A percentile compares a stretch with the other conserved stretches of the same genome.
phyloP scores from a whole-genome alignment of 2,888 invertebrate species.

The Lasioglossum leucozonium region DNA sequence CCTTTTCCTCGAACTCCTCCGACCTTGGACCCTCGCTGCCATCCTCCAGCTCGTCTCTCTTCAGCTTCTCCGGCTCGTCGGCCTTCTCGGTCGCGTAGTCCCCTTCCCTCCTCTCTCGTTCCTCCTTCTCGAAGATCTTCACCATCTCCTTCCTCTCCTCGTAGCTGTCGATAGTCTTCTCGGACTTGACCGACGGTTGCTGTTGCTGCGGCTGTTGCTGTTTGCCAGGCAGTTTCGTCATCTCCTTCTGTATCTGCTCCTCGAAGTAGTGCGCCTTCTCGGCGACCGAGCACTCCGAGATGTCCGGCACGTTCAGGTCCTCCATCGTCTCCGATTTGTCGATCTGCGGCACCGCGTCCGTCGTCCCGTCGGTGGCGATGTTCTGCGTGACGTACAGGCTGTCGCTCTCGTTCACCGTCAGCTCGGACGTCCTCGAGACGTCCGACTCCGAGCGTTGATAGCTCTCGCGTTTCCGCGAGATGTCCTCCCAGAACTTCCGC shows the following conservation, averaged over 20 bases:
- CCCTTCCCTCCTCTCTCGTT: constrained; percentile 26
- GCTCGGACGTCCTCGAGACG: constrained; percentile 80
- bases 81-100: neutral
- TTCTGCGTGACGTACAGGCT: constrained; percentile 79
- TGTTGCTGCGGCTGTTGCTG: constrained; percentile 61
- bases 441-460: constrained; percentile 83
- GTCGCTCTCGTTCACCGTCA: constrained; percentile 82
- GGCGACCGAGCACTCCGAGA: constrained; percentile 86
- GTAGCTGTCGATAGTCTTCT: constrained; percentile 56
- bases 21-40: neutral
- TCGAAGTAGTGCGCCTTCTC: constrained; percentile 87
- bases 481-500: constrained; percentile 83
- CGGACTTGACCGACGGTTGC: constrained; percentile 65
- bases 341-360: constrained; percentile 70
- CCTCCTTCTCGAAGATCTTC: constrained; percentile 37
- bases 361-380: constrained; percentile 74
- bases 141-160: constrained; percentile 52
- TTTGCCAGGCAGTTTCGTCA: constrained; percentile 73
- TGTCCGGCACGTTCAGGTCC: constrained; percentile 82
- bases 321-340: constrained; percentile 78
- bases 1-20: neutral
- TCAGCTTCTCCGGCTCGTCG: constrained; percentile 33
- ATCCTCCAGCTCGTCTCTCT: constrained; percentile 24
- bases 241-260: constrained; percentile 87
- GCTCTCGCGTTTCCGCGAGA: constrained; percentile 80